Base-by-base conservation (phyloP, 2,888 invertebrate species). In the Lingula anatina region DNA sequence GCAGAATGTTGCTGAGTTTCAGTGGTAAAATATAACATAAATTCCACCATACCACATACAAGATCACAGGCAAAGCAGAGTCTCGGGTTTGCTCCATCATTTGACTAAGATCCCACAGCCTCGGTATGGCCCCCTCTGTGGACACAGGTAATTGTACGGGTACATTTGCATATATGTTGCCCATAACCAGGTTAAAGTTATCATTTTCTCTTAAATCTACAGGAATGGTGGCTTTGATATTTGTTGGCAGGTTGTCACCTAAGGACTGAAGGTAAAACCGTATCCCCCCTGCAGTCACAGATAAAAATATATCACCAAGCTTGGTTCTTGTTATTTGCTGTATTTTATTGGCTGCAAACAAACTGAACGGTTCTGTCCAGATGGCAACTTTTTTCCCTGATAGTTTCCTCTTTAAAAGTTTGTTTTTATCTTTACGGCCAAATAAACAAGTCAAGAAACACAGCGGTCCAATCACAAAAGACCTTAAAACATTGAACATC, bases 51-150 rank as follows among this genome's bases (percentile, higher is more conserved):
- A 78, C 77, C 25, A 79, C 76, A 57, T 78, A 79, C 52, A 80
- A 76, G 25, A 81, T 73, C 28, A 80, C 79, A 3, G 80, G 77
- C 61, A 81, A 79, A 2, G 81, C 76, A n/a, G 80, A 79, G 4
- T 67, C 64, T 60, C 77, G 78, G 46, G 82, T 68, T 37, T 79
- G 76, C 44, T 79, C 79, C 68, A 83, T 76, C 12, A 74, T 66
- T 38, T 78, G 74, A 37, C 81, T 78, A 26, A 81, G 79, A 41
- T 79, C 78, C 83, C 83, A 83, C 2, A 83, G 73, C 25, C 83
- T 73, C 1, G 83, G 83, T 25, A 83, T 80, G 35, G 79, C 79
- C n/a, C 82, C 82, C 64, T 83, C 83, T 2, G 79, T 79, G 56
- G 79, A 79, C 38, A 80, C 78, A 23, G 83, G 82, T 39, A 83